Percentiles rank a stretch among this genome's conserved stretches.
These are phyloP conservation scores for Mus caroli DNA, from an alignment of 2,797 vertebrate genomes.

Conservation along the genomic window DNA sequence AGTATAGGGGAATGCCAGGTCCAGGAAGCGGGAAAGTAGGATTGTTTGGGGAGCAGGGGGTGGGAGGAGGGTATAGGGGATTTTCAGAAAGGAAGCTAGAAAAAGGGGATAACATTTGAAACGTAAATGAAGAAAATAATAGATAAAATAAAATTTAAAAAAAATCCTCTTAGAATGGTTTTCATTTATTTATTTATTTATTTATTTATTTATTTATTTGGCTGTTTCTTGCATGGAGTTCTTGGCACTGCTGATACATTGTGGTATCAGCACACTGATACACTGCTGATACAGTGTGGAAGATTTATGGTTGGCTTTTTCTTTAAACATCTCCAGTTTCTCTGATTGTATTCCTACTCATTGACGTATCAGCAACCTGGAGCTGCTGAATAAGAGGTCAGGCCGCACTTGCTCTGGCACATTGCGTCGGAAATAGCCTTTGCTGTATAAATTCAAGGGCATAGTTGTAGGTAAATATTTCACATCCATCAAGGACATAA, in stretches of 20 bases:
- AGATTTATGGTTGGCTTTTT: background rate
- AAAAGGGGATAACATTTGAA: too few species aligned
- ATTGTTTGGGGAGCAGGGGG: too few species aligned
- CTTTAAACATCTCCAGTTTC: background rate
- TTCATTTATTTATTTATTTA: background rate
- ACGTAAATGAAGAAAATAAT: too few species aligned
- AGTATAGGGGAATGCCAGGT: too few species aligned
- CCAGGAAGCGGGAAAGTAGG: too few species aligned
- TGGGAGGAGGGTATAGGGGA: too few species aligned
- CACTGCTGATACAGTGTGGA: background rate
- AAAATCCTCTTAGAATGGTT: background rate
- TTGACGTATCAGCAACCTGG: background rate
- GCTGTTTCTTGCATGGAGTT: background rate
- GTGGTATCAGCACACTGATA: too few species aligned
- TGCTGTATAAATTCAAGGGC: slow-evolving; percentile 47
- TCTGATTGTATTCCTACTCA: background rate
- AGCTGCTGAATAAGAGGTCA: slow-evolving; percentile 35
- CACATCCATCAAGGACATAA: slow-evolving; percentile 40
- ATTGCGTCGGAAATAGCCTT: slow-evolving; percentile 30
- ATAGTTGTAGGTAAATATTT: slow-evolving; percentile 54
- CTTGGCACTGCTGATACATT: background rate
- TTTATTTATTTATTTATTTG: background rate
- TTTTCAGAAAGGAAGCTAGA: too few species aligned
- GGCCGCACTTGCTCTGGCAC: background rate
- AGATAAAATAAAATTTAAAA: too few species aligned